phyloP scores from a whole-genome alignment of 1,140 invertebrate species.

The Halotydeus destructor region DNA sequence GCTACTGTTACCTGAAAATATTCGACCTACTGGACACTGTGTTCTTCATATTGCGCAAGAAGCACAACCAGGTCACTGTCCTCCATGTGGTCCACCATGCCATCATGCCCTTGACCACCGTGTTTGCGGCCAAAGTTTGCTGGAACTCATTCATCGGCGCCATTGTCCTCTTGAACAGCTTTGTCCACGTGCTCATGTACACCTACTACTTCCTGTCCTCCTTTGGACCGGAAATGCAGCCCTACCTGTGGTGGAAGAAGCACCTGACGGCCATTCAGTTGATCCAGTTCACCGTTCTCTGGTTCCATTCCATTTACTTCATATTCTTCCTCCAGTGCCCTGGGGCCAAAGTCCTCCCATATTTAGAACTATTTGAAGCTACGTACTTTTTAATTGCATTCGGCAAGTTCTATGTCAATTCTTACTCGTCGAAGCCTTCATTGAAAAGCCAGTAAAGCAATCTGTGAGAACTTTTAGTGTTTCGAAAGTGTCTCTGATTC shows the following conservation, averaged over 20 bases:
- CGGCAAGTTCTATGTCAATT: too few relatives aligned
- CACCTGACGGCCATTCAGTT: constrained; percentile 34
- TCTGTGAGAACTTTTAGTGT: too few relatives aligned
- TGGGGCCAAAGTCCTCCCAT: too few relatives aligned
- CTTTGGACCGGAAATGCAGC: constrained; percentile 29
- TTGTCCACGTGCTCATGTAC: constrained; percentile 37
- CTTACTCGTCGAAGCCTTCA: too few relatives aligned
- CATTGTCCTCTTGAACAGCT: constrained; percentile 37
- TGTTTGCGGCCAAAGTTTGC: constrained; percentile 16
- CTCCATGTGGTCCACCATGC: constrained; percentile 68
- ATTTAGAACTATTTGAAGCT: too few relatives aligned
- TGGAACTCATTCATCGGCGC: not conserved
- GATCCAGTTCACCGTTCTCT: constrained; percentile 19
- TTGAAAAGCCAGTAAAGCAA: too few relatives aligned
- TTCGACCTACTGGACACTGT: constrained; percentile 17
- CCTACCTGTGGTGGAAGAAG: constrained; percentile 36
- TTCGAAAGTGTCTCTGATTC: too few relatives aligned
- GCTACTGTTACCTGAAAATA: constrained; percentile 27
- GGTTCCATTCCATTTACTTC: not conserved
- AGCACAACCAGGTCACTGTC: constrained; percentile 61
- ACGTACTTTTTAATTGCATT: too few relatives aligned
- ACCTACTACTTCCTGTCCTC: constrained; percentile 32
- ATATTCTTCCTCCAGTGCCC: too few relatives aligned
- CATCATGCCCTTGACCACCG: constrained; percentile 24
- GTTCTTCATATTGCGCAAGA: constrained; percentile 71